Base-by-base conservation (phyloP, 53 echinoderm and acorn worm genomes). In the Apostichopus leukothele region DNA sequence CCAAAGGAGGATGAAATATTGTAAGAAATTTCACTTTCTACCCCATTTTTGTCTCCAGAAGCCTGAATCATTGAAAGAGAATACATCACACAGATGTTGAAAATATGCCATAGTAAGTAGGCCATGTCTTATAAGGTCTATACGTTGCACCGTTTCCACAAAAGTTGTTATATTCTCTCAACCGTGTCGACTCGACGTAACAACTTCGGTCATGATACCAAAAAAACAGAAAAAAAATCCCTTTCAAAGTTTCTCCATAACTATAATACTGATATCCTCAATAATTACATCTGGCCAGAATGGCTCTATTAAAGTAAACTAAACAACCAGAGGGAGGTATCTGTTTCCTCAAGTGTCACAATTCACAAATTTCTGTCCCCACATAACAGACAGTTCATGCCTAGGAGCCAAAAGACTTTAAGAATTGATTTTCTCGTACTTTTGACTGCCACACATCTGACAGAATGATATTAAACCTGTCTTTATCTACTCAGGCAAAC, bases 1-100 rank as follows among this genome's bases (percentile, higher is more conserved):
- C 71, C 71, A 71, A 71, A 71, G 18, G 71, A 71, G 71, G 71
- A 71, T 71, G 71, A 71, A 21, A 71, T 71, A 71, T 71, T 71
- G 71, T 71, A 71, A 18, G 18, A n/a, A 18, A 71, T 19, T 6
- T 16, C 20, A n/a, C 20, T 71, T 71, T 71, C n/a, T 71, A 71
- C n/a, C 20, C 18, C 71, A 71, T 5, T 71, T 6, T 16, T 18
- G 18, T 19, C 71, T 71, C 20, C n/a, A 19, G 71, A 71, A 18
- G 18, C 18, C 20, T n/a, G 5, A 18, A 71, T 19, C 20, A 71
- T 19, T 6, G 71, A 71, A 71, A 71, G 14, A 71, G 71, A 71
- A 71, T 4, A 71, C 20, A 71, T 3, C 71, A 71, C 18, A 71
- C 14, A 71, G n/a, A 71, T 19, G 71, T 19, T 71, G 71, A 71